Conservation (phyloP, 2,113 vertebrate species). For the Antennarius striatus region DNA sequence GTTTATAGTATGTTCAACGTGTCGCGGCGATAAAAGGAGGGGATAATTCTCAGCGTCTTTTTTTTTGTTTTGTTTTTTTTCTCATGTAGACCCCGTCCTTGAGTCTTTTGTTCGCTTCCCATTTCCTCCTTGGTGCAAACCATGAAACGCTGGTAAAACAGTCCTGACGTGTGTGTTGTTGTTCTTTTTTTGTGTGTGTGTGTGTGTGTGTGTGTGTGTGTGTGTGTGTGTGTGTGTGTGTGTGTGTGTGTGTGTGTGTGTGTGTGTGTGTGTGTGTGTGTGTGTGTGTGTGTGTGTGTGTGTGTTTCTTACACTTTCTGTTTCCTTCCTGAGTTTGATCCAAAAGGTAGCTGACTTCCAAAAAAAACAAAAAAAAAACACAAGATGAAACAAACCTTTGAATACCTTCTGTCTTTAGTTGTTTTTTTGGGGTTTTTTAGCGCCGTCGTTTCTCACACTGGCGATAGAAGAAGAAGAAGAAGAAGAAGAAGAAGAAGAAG, state of each 20-base stretch:
- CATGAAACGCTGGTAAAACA: not conserved
- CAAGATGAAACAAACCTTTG: constrained; percentile 2
- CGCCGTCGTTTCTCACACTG: constrained; percentile 28
- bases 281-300: constrained; percentile 3
- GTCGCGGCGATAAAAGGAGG: too few relatives aligned
- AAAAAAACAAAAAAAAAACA: not conserved
- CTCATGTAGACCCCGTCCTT: not conserved
- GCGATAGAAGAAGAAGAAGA: constrained; percentile 3
- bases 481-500: constrained; percentile 1
- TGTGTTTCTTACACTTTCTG: constrained; percentile 16
- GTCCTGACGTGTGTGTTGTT: constrained; percentile 3
- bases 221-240: not conserved
- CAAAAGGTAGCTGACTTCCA: constrained; percentile 15
- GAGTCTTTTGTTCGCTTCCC: constrained; percentile 1
- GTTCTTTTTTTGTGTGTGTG: not conserved
- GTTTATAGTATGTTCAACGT: not conserved
- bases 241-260: not conserved
- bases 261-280: not conserved
- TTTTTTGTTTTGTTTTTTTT: not conserved
- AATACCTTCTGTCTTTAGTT: constrained; percentile 36
- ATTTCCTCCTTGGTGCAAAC: not conserved
- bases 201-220: constrained; percentile 5
- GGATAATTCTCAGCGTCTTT: not conserved
- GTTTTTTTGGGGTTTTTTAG: constrained; percentile 12
- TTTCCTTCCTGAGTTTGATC: constrained; percentile 25